Evolutionary conservation across 2,797 vertebrate genomes (phyloP).

Genomic region (Gymnoscopelus braueri): DNA sequence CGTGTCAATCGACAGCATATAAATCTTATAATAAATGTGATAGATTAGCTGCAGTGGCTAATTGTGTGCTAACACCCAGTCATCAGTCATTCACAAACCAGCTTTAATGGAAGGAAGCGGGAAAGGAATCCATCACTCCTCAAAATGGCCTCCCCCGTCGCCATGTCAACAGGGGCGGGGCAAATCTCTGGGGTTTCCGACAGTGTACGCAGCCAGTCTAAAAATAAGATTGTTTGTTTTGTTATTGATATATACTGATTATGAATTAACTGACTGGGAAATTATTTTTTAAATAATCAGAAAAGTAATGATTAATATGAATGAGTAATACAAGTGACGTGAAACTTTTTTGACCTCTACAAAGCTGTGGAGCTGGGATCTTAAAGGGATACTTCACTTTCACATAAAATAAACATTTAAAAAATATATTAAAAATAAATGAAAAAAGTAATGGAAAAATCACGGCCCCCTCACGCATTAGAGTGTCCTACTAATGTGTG

Average conservation of each 20-base stretch:
- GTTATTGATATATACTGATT: slow-evolving; percentile 19
- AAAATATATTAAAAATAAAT: no score
- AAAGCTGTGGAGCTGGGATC: no score
- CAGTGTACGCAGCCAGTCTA: slow-evolving; percentile 39
- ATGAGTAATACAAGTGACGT: no score
- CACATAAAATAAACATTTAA: no score
- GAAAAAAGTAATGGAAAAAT: no score
- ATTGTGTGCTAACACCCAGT: slow-evolving; percentile 78
- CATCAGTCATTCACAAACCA: slow-evolving; percentile 81
- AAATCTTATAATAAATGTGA: slow-evolving; percentile 78
- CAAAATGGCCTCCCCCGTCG: slow-evolving; percentile 65
- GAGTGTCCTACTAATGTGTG: no score
- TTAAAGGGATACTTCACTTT: no score
- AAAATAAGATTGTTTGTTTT: slow-evolving; percentile 27
- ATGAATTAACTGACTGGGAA: background rate
- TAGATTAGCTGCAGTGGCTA: slow-evolving; percentile 74
- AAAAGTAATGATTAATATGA: no score
- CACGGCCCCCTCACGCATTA: no score
- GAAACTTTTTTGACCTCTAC: no score
- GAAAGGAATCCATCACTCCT: slow-evolving; percentile 78
- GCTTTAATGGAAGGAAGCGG: slow-evolving; percentile 75
- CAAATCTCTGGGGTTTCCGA: slow-evolving; percentile 37
- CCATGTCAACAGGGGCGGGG: slow-evolving; percentile 42
- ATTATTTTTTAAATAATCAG: background rate
- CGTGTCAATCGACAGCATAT: slow-evolving; percentile 68